Conservation (phyloP, 2,113 vertebrate species). For the Vireo altiloquus region DNA sequence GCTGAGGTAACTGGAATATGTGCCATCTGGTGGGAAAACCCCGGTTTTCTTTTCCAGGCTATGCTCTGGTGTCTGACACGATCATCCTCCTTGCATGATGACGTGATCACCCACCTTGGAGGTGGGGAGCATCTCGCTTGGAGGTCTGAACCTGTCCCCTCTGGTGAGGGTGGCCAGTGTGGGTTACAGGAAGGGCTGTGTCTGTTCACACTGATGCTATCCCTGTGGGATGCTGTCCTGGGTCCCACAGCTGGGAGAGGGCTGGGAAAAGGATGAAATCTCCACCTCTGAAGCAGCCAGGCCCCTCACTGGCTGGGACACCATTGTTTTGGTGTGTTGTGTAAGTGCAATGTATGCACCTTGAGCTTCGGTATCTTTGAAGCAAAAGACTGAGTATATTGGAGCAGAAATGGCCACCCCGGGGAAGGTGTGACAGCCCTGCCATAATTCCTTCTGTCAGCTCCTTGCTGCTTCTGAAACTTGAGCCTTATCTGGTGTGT, state of each 20-base stretch:
- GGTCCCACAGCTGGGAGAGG: not conserved
- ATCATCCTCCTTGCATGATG: not conserved
- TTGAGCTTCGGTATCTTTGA: not conserved
- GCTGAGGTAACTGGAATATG: not conserved
- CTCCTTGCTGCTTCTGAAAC: not conserved
- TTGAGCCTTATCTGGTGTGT: not conserved
- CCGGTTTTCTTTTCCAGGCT: not conserved
- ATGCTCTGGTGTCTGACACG: fast-evolving
- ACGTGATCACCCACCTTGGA: not conserved
- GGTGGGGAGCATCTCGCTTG: not conserved
- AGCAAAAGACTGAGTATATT: not conserved
- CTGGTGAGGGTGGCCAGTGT: fast-evolving
- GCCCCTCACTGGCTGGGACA: not conserved
- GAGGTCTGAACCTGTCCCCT: not conserved
- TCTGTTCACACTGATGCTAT: fast-evolving
- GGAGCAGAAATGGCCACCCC: not conserved
- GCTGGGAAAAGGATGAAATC: not conserved
- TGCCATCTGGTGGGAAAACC: not conserved
- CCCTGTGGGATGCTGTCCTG: not conserved
- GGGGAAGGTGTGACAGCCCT: not conserved
- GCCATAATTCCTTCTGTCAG: not conserved
- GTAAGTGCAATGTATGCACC: too few species aligned
- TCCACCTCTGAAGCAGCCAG: not conserved
- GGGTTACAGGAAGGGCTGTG: not conserved
- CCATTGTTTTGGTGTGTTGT: not conserved